Base-by-base conservation (phyloP, 2,113 vertebrate species). In the Pipra filicauda region DNA sequence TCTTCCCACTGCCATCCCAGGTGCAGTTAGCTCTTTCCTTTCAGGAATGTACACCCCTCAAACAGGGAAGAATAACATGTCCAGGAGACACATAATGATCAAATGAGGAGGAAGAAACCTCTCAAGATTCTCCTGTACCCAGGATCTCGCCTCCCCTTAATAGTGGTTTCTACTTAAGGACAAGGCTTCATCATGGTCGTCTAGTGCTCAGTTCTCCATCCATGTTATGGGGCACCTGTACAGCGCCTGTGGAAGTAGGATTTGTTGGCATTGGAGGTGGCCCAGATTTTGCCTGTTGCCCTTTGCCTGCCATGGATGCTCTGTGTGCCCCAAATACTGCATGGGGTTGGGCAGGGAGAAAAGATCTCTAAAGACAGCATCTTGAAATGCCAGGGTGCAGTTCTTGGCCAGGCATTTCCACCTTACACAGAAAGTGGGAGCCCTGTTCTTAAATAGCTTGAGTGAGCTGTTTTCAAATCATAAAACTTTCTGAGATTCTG, bases 141-240 rank as follows among this genome's bases (percentile, higher is more conserved):
- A 20, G 16, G 26, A 43, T 59, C 20, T 85, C 3, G 1, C 46
- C 26, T 92, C 15, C 33, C 16, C 9, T 72, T 64, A 89, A 48
- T 0, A 28, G 28, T 43, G 12, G 66, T 61, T 88, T 76, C 39
- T 79, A 1, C 41, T 67, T 44, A 20, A 67, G 16, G 15, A 18
- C 24, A 65, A n/a, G 58, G 12, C 30, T 39, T 44, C 0, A 0
- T 67, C 28, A 35, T 46, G n/a, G 31, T n/a, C 12, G 5, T 27
- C 20, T 33, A 33, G 30, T 21, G 22, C 49, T 75, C 41, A 62
- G 33, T 28, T 85, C 65, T 76, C 24, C 6, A 2, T 39, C 30
- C 30, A 2, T 43, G 27, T 24, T 76, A 39, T 43, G 35, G 15
- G 20, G 16, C 43, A 52, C 12, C 14, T 44, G 9, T 62, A 70